These are phyloP conservation scores for Camelus bactrianus DNA, from an alignment of 2,113 vertebrate species.

Conservation along the genomic window DNA sequence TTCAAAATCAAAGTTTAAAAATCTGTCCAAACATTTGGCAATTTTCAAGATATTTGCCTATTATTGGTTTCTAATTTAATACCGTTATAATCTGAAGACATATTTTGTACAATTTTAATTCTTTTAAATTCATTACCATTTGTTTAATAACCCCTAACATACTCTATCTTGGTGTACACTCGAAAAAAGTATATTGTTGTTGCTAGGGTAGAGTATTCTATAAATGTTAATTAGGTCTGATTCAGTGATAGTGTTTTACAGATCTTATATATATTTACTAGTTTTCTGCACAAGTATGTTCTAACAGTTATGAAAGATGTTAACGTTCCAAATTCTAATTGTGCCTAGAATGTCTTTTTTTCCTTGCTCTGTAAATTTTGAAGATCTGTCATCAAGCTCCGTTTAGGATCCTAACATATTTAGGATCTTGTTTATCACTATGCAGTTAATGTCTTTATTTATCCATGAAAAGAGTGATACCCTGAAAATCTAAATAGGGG, in stretches of 20 bases:
- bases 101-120: neutral
- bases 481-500: neutral
- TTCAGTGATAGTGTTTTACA: neutral
- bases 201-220: neutral
- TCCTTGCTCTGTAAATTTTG: neutral
- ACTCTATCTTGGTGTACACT: neutral
- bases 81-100: neutral
- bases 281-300: neutral
- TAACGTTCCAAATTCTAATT: constrained; percentile 11
- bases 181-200: neutral
- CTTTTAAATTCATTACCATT: neutral
- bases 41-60: neutral
- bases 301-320: neutral
- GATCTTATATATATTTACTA: neutral
- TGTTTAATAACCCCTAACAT: neutral
- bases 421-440: neutral
- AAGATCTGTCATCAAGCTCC: neutral
- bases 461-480: neutral
- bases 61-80: neutral
- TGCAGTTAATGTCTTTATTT: neutral
- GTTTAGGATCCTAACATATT: neutral
- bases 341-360: neutral
- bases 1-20: neutral
- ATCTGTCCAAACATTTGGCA: neutral
- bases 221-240: neutral